Evolutionary conservation across 1,140 invertebrate species (phyloP), one percentile per base, ranked within the genome.

Genomic region (Drosophila melanica): DNA sequence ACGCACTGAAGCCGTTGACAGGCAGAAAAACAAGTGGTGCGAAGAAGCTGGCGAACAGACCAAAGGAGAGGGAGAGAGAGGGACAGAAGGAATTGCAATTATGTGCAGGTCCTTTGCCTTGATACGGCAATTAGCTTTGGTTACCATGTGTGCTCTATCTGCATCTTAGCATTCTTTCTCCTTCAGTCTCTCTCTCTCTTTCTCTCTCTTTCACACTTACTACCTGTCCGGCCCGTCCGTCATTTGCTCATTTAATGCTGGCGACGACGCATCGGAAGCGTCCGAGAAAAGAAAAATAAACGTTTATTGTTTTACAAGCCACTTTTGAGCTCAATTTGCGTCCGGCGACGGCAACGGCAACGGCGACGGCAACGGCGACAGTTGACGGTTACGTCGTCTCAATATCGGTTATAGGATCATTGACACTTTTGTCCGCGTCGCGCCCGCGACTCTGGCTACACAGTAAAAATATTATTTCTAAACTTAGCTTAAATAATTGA

Each of bases 341-440:
- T 89, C 62, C 55, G 76, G 72, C 81, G 79, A 70, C 77, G 23
- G 8, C 20, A 7, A 23, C 12, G 18, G 5, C 9, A 41, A n/a
- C 10, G 33, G 23, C 11, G 39, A 4, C 30, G 50, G 41, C 14
- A 55, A 41, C 30, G 45, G 12, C 41, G 59, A 33, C 27, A 27
- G 27, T 27, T 7, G 27, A 27, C 50, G 65, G 14, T 35, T 66
- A 27, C 71, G 44, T 48, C 68, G 69, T 75, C 77, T 80, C 65
- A 90, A 89, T 90, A 89, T 89, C 84, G 85, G 85, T 89, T 89
- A 89, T 89, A 89, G 84, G 84, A 89, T 89, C 84, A 89, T 89
- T 89, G 84, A 90, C 85, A 89, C 84, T 90, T 89, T 89, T 89
- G 57, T 71, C 47, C 51, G 39, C 62, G 66, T 63, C 54, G 76